Conservation (phyloP, 2,888 invertebrate genomes). For the Amiota mariae region DNA sequence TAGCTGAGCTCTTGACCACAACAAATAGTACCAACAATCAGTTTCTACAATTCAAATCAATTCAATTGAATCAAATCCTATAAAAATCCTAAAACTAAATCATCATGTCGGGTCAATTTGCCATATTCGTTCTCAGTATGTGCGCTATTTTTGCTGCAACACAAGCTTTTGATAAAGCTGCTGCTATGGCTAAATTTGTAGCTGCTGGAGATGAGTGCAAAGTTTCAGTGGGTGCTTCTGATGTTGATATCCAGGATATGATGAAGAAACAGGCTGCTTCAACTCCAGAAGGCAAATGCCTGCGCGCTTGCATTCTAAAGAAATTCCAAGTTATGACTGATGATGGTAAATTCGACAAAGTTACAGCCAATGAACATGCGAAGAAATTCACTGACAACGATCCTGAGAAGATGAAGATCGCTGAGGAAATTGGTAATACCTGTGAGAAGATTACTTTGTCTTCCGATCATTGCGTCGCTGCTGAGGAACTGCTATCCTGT, state of each 20-base stretch:
- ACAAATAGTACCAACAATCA: slow-evolving; percentile 1
- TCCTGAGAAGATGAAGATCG: slow-evolving; percentile 46
- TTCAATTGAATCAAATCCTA: slow-evolving; percentile 5
- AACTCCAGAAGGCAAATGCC: slow-evolving; percentile 51
- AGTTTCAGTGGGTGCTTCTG: slow-evolving; percentile 58
- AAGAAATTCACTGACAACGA: slow-evolving; percentile 40
- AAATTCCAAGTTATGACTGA: slow-evolving; percentile 49
- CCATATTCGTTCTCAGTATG: slow-evolving; percentile 12
- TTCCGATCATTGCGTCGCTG: slow-evolving; percentile 52
- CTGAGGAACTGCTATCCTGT: slow-evolving; percentile 49
- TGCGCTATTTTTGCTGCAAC: slow-evolving; percentile 22
- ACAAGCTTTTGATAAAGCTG: slow-evolving; percentile 44
- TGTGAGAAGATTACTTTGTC: slow-evolving; percentile 43
- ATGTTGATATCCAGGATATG: slow-evolving; percentile 51
- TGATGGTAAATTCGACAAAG: slow-evolving; percentile 49
- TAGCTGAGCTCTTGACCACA: background rate
- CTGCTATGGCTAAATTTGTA: slow-evolving; percentile 48
- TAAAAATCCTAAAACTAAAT: background rate
- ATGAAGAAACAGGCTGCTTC: slow-evolving; percentile 43
- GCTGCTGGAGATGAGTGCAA: slow-evolving; percentile 50
- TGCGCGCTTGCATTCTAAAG: slow-evolving; percentile 54
- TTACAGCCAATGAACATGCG: slow-evolving; percentile 43
- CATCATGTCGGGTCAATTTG: slow-evolving; percentile 22
- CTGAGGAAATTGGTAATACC: slow-evolving; percentile 43
- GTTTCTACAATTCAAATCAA: slow-evolving; percentile 1